Percentiles rank a stretch among this genome's conserved stretches.
These are phyloP conservation scores for Geococcyx californianus DNA, from an alignment of 2,113 vertebrate genomes.

Conservation along the genomic window DNA sequence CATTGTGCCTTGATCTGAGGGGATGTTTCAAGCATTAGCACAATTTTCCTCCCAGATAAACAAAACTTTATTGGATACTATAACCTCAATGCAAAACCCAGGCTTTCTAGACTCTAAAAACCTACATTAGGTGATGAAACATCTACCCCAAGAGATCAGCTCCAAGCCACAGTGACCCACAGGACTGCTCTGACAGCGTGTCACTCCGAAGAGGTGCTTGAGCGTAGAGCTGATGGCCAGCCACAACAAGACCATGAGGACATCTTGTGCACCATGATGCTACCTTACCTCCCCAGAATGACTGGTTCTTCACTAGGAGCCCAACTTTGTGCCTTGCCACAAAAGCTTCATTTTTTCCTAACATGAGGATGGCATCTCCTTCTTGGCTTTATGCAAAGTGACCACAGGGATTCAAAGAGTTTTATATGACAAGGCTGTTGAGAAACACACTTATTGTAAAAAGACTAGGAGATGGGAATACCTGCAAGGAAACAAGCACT, in stretches of 20 bases:
- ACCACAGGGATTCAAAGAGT: not conserved
- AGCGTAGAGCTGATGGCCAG: not conserved
- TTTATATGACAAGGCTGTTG: not conserved
- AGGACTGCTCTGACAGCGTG: fast-evolving
- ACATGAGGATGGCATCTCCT: not conserved
- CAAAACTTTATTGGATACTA: not conserved
- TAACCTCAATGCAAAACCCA: not conserved
- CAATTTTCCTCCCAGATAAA: not conserved
- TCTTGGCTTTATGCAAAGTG: not conserved
- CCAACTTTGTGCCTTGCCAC: not conserved
- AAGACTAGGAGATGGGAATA: not conserved
- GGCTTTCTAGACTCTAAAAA: not conserved
- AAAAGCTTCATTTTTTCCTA: not conserved
- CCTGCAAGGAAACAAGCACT: not conserved
- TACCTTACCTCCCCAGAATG: not conserved
- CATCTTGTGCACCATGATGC: not conserved
- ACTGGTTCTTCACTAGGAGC: not conserved
- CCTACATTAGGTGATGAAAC: not conserved
- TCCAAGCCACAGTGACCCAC: fast-evolving
- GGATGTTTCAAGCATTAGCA: not conserved
- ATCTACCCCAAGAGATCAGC: not conserved
- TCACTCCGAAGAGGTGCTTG: not conserved
- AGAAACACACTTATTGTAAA: not conserved
- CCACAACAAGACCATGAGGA: not conserved
- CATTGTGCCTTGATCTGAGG: not conserved